These are phyloP conservation scores for Anagyrus pseudococci DNA, from an alignment of 2,888 invertebrate genomes.

Conservation along the genomic window DNA sequence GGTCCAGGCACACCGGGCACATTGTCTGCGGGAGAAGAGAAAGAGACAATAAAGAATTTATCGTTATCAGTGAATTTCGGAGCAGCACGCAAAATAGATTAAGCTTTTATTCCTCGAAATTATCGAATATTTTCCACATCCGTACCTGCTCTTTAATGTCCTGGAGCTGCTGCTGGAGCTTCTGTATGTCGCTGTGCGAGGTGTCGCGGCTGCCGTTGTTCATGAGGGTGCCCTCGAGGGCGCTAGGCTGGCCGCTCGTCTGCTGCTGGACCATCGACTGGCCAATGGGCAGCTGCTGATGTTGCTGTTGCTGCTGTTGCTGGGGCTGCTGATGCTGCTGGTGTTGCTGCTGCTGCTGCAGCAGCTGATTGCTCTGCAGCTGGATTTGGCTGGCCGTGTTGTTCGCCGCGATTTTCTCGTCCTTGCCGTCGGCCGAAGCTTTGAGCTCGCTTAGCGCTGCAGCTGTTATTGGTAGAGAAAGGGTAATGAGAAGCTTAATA, in stretches of 20 bases:
- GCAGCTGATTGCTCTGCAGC: neutral
- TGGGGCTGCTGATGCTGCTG: constrained; percentile 1
- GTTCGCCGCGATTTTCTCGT: constrained; percentile 20
- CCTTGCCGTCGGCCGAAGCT: constrained; percentile 4
- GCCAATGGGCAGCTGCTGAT: neutral
- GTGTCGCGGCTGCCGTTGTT: constrained; percentile 75
- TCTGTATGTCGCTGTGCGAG: constrained; percentile 81
- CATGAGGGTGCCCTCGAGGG: constrained; percentile 65
- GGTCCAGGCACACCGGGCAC: constrained; percentile 98
- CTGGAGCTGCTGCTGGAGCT: constrained; percentile 91
- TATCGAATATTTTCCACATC: no score
- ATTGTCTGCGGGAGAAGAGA: constrained; percentile 75
- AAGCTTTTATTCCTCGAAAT: no score
- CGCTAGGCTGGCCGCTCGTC: constrained; percentile 40
- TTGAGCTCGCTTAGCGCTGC: constrained; percentile 25
- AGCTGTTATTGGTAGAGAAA: neutral
- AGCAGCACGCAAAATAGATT: no score
- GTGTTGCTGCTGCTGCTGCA: constrained; percentile 5
- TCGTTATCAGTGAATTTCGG: no score
- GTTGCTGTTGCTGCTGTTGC: constrained; percentile 12
- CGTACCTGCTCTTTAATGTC: constrained; percentile 95
- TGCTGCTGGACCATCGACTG: constrained; percentile 5
- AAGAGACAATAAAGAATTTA: constrained; percentile 2
- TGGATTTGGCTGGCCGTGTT: constrained; percentile 15
- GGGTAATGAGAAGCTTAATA: neutral